These are phyloP conservation scores for Phortica okadai DNA, from an alignment of 2,888 invertebrate species.

Conservation along the genomic window DNA sequence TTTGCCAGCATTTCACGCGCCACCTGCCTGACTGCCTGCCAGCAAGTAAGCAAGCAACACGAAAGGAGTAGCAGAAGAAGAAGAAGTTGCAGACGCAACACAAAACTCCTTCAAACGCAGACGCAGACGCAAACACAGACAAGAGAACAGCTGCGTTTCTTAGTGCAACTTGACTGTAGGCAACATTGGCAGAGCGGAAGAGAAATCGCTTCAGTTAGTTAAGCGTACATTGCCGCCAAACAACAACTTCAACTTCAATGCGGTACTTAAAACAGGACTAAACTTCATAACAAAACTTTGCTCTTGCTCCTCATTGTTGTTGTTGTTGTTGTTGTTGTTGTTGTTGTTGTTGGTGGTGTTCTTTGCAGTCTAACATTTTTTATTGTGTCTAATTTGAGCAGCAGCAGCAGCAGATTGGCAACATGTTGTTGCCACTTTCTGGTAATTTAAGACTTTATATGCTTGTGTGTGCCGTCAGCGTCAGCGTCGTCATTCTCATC, in stretches of 20 bases:
- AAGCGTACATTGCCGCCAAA: constrained; percentile 15
- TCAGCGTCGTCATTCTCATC: constrained; percentile 25
- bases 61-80: background rate
- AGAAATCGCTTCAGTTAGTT: background rate
- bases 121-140: background rate
- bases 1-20: constrained; percentile 38
- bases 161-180: background rate
- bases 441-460: constrained; percentile 34
- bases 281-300: constrained; percentile 1
- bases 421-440: constrained; percentile 31
- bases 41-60: constrained; percentile 12
- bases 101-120: background rate
- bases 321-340: too few relatives aligned
- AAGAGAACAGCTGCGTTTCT: background rate
- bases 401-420: constrained; percentile 11
- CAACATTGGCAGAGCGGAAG: background rate
- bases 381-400: constrained; percentile 60
- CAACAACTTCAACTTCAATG: background rate
- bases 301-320: too few relatives aligned
- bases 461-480: background rate
- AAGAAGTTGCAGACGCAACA: background rate
- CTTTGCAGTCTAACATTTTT: constrained; percentile 51
- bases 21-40: constrained; percentile 44
- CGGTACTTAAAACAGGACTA: constrained; percentile 28
- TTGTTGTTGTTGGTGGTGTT: constrained; percentile 28